Evolutionary conservation across 2,888 invertebrate genomes (phyloP).

Genomic region (Eutolmus rufibarbis): DNA sequence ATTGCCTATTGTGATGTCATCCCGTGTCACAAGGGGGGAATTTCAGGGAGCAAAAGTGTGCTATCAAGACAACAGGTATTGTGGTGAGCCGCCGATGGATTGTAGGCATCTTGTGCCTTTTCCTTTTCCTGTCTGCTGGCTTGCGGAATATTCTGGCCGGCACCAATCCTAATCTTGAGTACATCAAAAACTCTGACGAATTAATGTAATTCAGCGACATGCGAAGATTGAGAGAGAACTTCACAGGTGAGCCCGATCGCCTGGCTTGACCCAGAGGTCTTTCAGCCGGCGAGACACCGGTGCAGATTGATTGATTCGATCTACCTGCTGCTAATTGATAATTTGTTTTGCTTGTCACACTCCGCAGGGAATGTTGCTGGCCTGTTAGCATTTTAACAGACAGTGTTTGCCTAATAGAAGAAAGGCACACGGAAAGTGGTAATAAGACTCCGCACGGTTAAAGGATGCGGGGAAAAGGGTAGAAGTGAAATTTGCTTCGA

Average conservation of each 20-base stretch:
- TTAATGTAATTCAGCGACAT: constrained; percentile 34
- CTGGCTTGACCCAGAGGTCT: constrained; percentile 11
- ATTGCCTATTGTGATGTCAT: constrained; percentile 40
- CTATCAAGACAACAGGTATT: background rate
- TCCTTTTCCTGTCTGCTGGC: background rate
- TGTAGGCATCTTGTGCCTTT: background rate
- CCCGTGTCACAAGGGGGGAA: constrained; percentile 35
- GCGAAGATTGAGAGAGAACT: background rate
- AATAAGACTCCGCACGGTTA: background rate
- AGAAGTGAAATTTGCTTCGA: too few relatives aligned
- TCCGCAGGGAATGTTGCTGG: background rate
- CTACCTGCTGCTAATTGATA: constrained; percentile 39
- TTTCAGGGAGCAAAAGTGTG: constrained; percentile 6
- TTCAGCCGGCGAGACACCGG: background rate
- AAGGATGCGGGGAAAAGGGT: background rate
- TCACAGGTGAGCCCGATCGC: background rate
- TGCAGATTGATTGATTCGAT: constrained; percentile 39
- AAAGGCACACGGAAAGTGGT: background rate
- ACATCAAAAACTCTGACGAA: constrained; percentile 36
- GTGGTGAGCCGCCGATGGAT: background rate
- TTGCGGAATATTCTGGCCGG: background rate
- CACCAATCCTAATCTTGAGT: background rate
- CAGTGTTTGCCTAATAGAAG: background rate
- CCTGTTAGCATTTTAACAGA: background rate
- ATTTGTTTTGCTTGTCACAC: constrained; percentile 33